Conservation (phyloP, 2,888 invertebrate species). For the Ophioninae sp. region DNA sequence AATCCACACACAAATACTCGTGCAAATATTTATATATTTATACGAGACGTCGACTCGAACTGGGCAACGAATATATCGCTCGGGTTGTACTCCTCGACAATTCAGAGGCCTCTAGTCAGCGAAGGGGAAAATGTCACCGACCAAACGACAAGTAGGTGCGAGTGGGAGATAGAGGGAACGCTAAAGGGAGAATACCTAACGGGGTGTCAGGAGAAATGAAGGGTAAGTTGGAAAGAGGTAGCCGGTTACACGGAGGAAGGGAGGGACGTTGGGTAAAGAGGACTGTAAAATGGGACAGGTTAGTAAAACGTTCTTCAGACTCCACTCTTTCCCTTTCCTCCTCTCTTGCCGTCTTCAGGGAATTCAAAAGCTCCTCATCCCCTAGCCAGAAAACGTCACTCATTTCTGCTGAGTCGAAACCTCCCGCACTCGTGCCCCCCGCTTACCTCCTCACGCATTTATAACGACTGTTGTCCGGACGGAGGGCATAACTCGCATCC, state of each 20-base stretch:
- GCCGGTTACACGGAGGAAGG: background rate
- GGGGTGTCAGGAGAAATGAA: constrained; percentile 3
- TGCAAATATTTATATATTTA: background rate
- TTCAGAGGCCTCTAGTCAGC: background rate
- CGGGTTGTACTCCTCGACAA: constrained; percentile 68
- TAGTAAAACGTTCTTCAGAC: constrained; percentile 67
- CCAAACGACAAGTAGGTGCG: background rate
- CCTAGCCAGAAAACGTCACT: constrained; percentile 39
- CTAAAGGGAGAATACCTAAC: background rate
- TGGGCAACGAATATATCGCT: constrained; percentile 64
- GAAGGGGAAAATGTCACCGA: constrained; percentile 15
- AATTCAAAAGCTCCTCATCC: constrained; percentile 60
- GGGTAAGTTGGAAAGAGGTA: background rate
- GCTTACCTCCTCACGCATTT: constrained; percentile 27
- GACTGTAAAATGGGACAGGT: constrained; percentile 62
- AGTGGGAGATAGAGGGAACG: constrained; percentile 33
- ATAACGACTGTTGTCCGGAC: background rate
- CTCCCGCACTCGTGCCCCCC: constrained; percentile 11
- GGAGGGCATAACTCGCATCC: background rate
- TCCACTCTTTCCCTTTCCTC: constrained; percentile 45
- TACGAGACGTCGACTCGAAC: constrained; percentile 41
- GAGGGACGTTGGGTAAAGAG: background rate
- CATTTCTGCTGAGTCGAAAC: constrained; percentile 50
- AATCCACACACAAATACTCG: background rate
- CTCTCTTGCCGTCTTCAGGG: constrained; percentile 42